These are phyloP conservation scores for Petrocephalus microphthalmus DNA, from an alignment of 2,113 vertebrate species.

Conservation along the genomic window DNA sequence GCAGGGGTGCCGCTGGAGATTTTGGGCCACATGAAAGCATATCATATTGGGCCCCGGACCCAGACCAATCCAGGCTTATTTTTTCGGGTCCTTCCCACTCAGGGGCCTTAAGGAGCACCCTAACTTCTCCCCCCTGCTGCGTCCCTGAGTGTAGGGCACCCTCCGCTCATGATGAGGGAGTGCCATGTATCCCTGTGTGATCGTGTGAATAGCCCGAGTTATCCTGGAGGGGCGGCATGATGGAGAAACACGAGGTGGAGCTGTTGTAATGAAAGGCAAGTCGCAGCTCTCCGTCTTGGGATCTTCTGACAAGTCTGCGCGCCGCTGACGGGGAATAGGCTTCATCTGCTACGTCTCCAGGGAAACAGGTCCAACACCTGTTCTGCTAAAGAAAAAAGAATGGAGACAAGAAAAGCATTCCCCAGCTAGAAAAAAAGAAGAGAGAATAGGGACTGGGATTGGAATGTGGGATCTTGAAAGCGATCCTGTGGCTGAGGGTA, in stretches of 20 bases:
- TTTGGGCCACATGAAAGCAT: background rate
- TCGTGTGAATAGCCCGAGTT: background rate
- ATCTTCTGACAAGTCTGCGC: background rate
- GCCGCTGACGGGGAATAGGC: background rate
- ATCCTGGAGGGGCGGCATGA: background rate
- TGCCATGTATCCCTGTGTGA: background rate
- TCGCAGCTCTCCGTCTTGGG: background rate
- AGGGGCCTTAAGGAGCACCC: background rate
- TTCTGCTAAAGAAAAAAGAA: constrained; percentile 2
- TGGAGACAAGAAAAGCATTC: constrained; percentile 4
- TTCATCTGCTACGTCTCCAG: background rate
- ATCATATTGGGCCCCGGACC: background rate
- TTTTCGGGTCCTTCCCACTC: background rate
- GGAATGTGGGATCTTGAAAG: background rate
- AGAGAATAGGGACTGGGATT: background rate
- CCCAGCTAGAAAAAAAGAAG: background rate
- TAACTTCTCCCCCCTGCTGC: background rate
- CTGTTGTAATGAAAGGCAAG: background rate
- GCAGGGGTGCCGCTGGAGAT: background rate
- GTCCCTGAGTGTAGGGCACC: background rate
- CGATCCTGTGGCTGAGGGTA: background rate
- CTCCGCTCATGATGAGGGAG: background rate
- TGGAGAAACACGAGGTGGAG: background rate
- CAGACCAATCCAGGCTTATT: background rate
- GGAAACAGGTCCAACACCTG: background rate